Conservation (phyloP, 2,797 vertebrate species). For the Paratrypauchen microcephalus region DNA sequence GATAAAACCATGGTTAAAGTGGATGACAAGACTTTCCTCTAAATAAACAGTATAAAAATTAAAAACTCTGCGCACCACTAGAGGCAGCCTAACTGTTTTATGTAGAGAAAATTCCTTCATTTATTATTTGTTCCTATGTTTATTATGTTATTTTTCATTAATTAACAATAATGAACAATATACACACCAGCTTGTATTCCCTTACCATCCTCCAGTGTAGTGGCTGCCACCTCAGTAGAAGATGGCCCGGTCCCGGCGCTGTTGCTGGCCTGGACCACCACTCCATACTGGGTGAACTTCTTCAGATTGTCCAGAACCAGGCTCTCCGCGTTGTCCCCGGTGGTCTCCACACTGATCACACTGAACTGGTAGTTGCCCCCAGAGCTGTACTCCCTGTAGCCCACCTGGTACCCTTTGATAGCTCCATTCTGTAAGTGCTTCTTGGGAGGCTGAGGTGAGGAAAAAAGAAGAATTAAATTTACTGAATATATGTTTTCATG, state of each 20-base stretch:
- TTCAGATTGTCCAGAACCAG: conserved; percentile 93
- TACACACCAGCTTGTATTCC: neutral
- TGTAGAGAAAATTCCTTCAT: too few species aligned
- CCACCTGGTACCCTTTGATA: conserved; percentile 97
- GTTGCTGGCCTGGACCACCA: conserved; percentile 98
- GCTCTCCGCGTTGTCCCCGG: conserved; percentile 89
- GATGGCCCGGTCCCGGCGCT: conserved; percentile 95
- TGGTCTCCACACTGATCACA: conserved; percentile 96
- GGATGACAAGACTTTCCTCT: too few species aligned
- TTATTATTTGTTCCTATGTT: too few species aligned
- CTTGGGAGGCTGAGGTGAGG: conserved; percentile 84
- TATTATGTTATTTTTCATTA: too few species aligned
- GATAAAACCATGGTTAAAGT: too few species aligned
- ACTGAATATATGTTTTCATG: neutral
- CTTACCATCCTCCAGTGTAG: conserved; percentile 95
- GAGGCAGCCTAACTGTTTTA: too few species aligned
- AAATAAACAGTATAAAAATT: too few species aligned
- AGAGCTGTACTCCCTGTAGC: conserved; percentile 95
- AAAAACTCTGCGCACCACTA: too few species aligned
- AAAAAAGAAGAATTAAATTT: neutral
- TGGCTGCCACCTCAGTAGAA: conserved; percentile 96
- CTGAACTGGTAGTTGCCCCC: conserved; percentile 97
- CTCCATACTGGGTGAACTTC: conserved; percentile 98
- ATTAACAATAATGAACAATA: too few species aligned
- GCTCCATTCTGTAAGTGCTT: conserved; percentile 95